Evolutionary conservation across 2,797 vertebrate genomes (phyloP), one percentile per base, ranked within the genome.

Genomic region (Phalloptychus januarius): DNA sequence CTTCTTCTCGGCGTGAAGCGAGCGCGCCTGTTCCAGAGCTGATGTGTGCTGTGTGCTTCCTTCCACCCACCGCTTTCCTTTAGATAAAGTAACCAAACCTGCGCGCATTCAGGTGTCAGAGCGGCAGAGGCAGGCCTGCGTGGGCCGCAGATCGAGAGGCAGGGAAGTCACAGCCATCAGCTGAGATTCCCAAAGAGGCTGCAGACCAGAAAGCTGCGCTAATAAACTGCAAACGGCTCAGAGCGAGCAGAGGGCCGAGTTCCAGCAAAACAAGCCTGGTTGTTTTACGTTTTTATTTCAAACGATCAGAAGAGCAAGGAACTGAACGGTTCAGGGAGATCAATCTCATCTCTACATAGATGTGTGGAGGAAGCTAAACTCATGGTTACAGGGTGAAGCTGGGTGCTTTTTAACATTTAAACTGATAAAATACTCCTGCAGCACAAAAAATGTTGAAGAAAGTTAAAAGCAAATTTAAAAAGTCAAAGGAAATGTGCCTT

Each of bases 51-150:
- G 79, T 71, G 83, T 46, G 83, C 89, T 85, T 92, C 86, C 79
- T 89, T 92, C 88, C 91, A 76, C 92, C 90, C 91, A 92, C 92
- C 38, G 45, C 86, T 90, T 92, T 93, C 91, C 91, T 85, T 42
- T 83, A 87, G 90, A 91, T 90, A 91, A 87, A 83, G 84, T 65
- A 88, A 88, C 72, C 76, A 83, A 90, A 88, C 81, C 83, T 86
- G 84, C 84, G 72, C 83, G 86, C 83, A 80, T 79, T 77, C 88
- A 92, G 92, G 91, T 91, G 91, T 92, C 92, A 91, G 38, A 86
- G 88, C 85, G 70, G 40, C 88, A 85, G 79, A 88, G 88, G 83
- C 89, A 90, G 80, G 73, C 78, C 84, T 91, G 88, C 45, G 92
- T 90, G 92, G 89, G 91, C 82, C 76, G 33, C 76, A 83, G 74